Evolutionary conservation across 2,113 vertebrate species (phyloP).

Genomic region (Nycticorax nycticorax): DNA sequence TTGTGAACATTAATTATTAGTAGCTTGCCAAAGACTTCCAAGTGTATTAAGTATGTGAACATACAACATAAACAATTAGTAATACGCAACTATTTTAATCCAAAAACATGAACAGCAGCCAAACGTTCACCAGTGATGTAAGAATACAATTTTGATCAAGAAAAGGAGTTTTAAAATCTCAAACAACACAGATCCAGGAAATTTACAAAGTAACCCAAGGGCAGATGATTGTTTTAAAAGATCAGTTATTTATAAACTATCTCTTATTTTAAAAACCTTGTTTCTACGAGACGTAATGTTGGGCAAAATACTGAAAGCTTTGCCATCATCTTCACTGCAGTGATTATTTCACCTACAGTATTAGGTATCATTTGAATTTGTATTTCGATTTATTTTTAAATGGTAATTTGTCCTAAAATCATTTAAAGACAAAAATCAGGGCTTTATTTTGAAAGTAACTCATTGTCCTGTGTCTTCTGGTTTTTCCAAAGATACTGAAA

Average conservation of each 20-base stretch:
- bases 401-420: not conserved
- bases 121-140: not conserved
- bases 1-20: not conserved
- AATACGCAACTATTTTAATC: not conserved
- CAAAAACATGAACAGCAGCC: not conserved
- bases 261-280: not conserved
- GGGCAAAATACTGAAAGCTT: not conserved
- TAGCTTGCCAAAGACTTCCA: not conserved
- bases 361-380: not conserved
- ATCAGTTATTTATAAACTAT: not conserved
- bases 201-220: not conserved
- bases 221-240: not conserved
- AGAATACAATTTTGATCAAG: not conserved
- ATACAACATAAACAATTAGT: not conserved
- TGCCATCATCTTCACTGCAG: not conserved
- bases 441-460: not conserved
- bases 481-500: not conserved
- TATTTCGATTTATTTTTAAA: not conserved
- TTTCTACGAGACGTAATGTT: not conserved
- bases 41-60: not conserved
- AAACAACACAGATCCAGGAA: not conserved
- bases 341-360: not conserved
- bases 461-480: not conserved
- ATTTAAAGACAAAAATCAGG: not conserved
- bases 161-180: not conserved